Evolutionary conservation across 2,888 invertebrate species (phyloP).

Genomic region (Ophioninae sp.): DNA sequence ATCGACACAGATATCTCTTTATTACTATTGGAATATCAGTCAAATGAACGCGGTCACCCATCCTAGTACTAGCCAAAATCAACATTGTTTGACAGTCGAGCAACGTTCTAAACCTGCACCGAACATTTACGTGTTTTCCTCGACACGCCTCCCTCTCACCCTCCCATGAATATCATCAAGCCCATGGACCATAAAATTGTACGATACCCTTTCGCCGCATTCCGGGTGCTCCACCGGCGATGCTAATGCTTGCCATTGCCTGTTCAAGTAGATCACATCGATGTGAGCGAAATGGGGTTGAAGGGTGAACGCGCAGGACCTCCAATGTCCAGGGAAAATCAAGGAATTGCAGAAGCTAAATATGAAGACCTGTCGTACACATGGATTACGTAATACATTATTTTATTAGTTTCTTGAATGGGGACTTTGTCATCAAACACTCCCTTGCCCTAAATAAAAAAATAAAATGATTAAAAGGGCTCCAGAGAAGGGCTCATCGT

Average conservation of each 20-base stretch:
- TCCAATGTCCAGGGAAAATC: neutral
- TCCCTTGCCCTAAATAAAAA: neutral
- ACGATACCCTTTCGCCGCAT: neutral
- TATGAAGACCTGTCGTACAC: neutral
- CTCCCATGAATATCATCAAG: neutral
- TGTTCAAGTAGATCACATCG: neutral
- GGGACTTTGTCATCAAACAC: neutral
- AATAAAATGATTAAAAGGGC: neutral
- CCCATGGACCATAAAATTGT: neutral
- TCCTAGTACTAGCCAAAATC: neutral
- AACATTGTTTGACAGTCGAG: neutral
- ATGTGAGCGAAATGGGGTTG: neutral
- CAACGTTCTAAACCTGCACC: neutral
- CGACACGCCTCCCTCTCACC: neutral
- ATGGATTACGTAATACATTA: neutral
- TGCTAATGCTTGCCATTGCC: neutral
- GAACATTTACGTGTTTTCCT: neutral
- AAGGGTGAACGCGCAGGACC: neutral
- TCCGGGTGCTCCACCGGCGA: neutral
- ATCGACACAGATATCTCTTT: too few relatives aligned
- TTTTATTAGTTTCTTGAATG: neutral
- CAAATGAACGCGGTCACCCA: neutral
- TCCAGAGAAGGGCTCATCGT: too few relatives aligned
- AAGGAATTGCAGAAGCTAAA: neutral
- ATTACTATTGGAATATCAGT: neutral